A percentile compares a stretch with the other conserved stretches of the same genome.
These are phyloP conservation scores for Pollachius pollachius DNA, from an alignment of 2,113 vertebrate genomes.

Conservation along the genomic window DNA sequence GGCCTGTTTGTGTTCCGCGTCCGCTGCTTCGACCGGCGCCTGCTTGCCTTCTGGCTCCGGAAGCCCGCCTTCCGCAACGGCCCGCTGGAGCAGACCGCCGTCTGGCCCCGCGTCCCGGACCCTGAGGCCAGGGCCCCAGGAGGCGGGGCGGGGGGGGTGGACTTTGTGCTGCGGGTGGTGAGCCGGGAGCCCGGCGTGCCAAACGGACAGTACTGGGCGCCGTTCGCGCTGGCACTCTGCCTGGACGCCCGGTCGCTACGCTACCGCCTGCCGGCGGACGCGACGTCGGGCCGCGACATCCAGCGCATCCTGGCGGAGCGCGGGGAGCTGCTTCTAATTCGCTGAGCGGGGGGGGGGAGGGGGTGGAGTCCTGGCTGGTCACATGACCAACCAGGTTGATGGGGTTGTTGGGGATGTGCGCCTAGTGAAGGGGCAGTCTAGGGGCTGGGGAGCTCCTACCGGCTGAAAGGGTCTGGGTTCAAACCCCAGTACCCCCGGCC, in stretches of 20 bases:
- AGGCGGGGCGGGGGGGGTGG: slow-evolving; percentile 16
- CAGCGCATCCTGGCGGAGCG: slow-evolving; percentile 44
- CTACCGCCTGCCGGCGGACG: slow-evolving; percentile 46
- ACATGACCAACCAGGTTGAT: too few relatives aligned
- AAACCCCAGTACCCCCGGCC: neutral
- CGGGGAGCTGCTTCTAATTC: slow-evolving; percentile 45
- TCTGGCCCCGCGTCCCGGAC: neutral
- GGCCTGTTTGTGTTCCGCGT: slow-evolving; percentile 57
- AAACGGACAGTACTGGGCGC: slow-evolving; percentile 65
- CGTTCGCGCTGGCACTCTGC: slow-evolving; percentile 60
- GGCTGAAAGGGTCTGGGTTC: slow-evolving; percentile 2
- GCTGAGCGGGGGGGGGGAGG: slow-evolving; percentile 15
- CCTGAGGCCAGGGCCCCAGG: neutral
- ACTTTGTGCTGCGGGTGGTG: slow-evolving; percentile 55
- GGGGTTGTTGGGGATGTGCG: neutral
- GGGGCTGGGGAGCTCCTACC: neutral
- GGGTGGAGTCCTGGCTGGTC: neutral
- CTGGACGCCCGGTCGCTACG: slow-evolving; percentile 52
- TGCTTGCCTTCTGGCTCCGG: slow-evolving; percentile 60
- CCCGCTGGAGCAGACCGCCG: slow-evolving; percentile 59
- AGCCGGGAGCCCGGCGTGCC: slow-evolving; percentile 41
- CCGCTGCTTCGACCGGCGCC: slow-evolving; percentile 45
- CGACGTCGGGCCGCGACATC: slow-evolving; percentile 20
- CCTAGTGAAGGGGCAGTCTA: too few relatives aligned
- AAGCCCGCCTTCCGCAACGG: slow-evolving; percentile 57